phyloP scores from a whole-genome alignment of 37 sponge, comb jelly and placozoan species.

The Bolinopsis microptera region DNA sequence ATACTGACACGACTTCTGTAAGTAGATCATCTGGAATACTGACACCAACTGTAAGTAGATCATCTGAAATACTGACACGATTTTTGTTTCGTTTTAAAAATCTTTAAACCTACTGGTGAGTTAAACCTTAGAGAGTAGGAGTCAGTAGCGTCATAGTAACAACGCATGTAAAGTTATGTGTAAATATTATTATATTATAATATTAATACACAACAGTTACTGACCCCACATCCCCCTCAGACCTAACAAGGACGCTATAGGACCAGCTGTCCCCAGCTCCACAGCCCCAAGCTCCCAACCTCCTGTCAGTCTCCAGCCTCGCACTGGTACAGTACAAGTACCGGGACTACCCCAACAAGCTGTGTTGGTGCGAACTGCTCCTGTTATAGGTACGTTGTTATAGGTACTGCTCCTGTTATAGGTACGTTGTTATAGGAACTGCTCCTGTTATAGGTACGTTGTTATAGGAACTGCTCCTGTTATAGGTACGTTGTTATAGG shows the following conservation, averaged over 20 bases:
- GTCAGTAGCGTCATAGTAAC: no score
- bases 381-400: conserved; percentile 6
- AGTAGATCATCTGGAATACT: conserved; percentile 28
- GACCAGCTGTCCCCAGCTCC: conserved; percentile 67
- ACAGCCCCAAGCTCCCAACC: conserved; percentile 5
- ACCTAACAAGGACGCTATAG: conserved; percentile 69
- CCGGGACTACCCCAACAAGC: neutral
- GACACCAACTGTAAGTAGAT: neutral
- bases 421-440: no score
- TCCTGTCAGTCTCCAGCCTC: conserved; percentile 65
- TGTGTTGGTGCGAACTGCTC: neutral
- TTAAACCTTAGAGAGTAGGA: no score
- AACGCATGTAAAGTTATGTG: no score
- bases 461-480: no score
- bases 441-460: no score
- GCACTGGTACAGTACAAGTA: conserved; percentile 4
- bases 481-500: no score
- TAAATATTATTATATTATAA: neutral
- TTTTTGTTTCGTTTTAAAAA: no score
- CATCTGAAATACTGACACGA: neutral
- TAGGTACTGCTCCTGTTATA: no score
- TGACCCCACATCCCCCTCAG: neutral
- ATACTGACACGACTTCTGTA: conserved; percentile 64
- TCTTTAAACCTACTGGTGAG: no score
- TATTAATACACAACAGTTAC: neutral